Base-by-base conservation (phyloP, 2,797 vertebrate species). In the Falco concolor region DNA sequence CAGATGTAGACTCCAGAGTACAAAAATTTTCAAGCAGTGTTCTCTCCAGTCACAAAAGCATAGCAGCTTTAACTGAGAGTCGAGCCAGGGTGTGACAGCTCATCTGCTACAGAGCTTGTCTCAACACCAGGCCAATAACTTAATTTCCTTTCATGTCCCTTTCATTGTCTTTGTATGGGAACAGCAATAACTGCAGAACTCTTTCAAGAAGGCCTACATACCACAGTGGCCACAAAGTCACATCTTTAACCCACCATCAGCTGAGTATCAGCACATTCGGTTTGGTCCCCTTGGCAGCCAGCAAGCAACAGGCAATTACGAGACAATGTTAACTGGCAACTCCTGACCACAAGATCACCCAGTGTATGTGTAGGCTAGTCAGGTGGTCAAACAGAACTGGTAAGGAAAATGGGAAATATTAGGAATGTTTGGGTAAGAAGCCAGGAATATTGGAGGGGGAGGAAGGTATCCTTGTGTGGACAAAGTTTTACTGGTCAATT, bases 291-390 rank as follows among this genome's bases (percentile, higher is more conserved):
- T 38, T 67, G 13, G n/a, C 45, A 86, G 85, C 25, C 52, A 83
- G 83, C 64, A 77, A 67, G 25, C 36, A 90, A 53, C 15, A 56
- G 20, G 30, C 73, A 81, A 13, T 19, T 57, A 23, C 72, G 38
- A 65, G 42, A 81, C 10, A 80, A 67, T 8, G 19, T n/a, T 34
- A 68, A 60, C 45, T 12, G 22, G 34, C 28, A 84, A 18, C 53
- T 81, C 4, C 8, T 21, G 73, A 84, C 38, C 80, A 38, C 45
- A 69, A 42, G 42, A 89, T 12, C 40, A 75, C 40, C 28, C 69
- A 45, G 10, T 0, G 2, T 6, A 52, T 1, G 2, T 2, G 3
- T 4, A 73, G 15, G 24, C 8, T 20, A 12, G 32, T 34, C 50
- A 73, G 49, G 19, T 30, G 15, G 36, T 53, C 53, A 74, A 87